Evolutionary conservation across 2,113 vertebrate genomes (phyloP).

Genomic region (Seriola aureovittata): DNA sequence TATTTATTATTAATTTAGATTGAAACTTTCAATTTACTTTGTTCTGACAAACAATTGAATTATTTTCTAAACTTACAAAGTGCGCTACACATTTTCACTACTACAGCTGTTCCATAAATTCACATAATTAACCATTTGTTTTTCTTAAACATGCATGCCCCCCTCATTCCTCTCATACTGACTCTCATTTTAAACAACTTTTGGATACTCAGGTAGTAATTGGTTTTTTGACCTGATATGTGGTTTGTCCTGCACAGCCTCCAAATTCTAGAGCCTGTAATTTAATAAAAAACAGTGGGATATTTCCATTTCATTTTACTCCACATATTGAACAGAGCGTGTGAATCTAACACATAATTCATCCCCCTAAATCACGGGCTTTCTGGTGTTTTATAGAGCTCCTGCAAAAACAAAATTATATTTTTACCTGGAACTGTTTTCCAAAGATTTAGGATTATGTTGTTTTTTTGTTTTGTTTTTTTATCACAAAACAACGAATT

Average conservation of each 20-base stretch:
- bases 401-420: background rate
- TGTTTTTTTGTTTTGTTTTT: background rate
- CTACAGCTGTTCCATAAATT: background rate
- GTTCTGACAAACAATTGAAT: background rate
- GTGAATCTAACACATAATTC: background rate
- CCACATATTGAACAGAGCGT: background rate
- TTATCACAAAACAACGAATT: background rate
- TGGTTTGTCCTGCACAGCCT: no score
- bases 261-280: background rate
- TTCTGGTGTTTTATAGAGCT: no score
- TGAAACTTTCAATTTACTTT: no score
- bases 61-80: background rate
- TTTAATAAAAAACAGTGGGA: background rate
- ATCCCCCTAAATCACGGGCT: background rate
- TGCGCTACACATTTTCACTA: background rate
- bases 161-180: no score
- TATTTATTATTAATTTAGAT: no score
- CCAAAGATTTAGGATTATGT: background rate
- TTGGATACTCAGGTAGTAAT: no score
- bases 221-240: no score
- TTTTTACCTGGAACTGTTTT: background rate
- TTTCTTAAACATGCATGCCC: background rate
- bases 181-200: no score
- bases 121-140: background rate
- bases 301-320: background rate